Evolutionary conservation across 64 coral and sea anemone species (phyloP), one percentile per base, ranked within the genome.

Genomic region (Porites lutea): DNA sequence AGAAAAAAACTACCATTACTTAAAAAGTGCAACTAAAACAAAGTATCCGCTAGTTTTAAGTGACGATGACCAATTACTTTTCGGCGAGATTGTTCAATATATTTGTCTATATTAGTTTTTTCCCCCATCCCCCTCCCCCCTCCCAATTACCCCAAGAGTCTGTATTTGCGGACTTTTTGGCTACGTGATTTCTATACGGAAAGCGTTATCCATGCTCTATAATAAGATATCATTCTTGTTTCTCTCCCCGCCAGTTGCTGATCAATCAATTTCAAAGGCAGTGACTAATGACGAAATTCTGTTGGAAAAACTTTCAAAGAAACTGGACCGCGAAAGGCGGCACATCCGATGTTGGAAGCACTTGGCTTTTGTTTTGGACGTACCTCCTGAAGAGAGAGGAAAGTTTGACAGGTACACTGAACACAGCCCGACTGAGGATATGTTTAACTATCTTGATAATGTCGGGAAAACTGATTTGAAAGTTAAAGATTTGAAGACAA

Each of bases 381-480:
- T 88, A 3, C 69, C 68, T 23, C 0, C 52, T 9, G 72, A 88
- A 5, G 72, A 74, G 59, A 74, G 23, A 12, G 43, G 23, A 43
- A 23, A 72, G 58, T 88, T 88, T 88, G 86, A 88, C 21, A 12
- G 57, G 2, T 88, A 63, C 16, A 62, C 86, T 6, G 86, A 88
- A 48, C 68, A 72, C 21, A 88, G 86, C 37, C 86, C 86, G 10
- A 88, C 86, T 1, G 86, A 74, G 69, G 86, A 88, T 46, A 27
- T 88, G 48, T 75, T 88, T n/a, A 49, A 59, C n/a, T 74, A 16
- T 76, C 69, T 88, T 19, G 8, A 2, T 14, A 43, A 58, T n/a
- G 21, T 67, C 21, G 48, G 52, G 53, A 6, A 16, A 37, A 68
- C 69, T 73, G 86, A 88, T 5, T 76, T 88, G 11, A 43, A 9